These are phyloP conservation scores for Scalopus aquaticus DNA, from an alignment of 2,113 vertebrate genomes.

Conservation along the genomic window DNA sequence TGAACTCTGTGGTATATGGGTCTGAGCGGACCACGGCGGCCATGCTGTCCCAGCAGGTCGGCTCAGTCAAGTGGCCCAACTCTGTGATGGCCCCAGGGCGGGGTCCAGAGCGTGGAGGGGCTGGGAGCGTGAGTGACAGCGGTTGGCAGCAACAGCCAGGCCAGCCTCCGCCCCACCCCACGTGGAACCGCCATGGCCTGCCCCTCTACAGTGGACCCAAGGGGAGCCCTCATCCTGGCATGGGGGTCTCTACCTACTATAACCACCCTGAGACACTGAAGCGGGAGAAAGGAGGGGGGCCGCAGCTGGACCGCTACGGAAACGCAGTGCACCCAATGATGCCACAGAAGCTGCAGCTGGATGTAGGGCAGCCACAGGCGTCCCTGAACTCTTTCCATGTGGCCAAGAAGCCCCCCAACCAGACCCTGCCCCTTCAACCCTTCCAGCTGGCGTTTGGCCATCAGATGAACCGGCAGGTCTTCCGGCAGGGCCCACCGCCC, in stretches of 20 bases:
- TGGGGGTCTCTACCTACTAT: conserved; percentile 84
- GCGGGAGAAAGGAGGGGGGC: conserved; percentile 89
- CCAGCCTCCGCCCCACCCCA: conserved; percentile 64
- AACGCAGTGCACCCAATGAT: conserved; percentile 89
- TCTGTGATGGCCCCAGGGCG: conserved; percentile 87
- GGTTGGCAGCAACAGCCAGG: conserved; percentile 90
- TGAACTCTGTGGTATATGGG: conserved; percentile 93
- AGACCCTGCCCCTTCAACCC: conserved; percentile 93
- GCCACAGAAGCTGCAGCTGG: conserved; percentile 86
- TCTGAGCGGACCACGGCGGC: conserved; percentile 91
- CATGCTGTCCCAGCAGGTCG: conserved; percentile 92
- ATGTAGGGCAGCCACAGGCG: conserved; percentile 85
- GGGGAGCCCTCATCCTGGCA: conserved; percentile 84
- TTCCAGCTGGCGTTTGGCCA: conserved; percentile 98
- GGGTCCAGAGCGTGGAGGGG: conserved; percentile 87
- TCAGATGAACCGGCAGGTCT: conserved; percentile 92
- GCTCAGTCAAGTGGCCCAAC: conserved; percentile 88
- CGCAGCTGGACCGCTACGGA: conserved; percentile 88
- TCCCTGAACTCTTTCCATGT: conserved; percentile 87
- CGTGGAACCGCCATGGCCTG: conserved; percentile 91
- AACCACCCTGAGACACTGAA: conserved; percentile 86
- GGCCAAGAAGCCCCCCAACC: conserved; percentile 88
- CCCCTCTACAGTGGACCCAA: conserved; percentile 86
- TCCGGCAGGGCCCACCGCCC: conserved; percentile 88
- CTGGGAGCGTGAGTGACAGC: conserved; percentile 74